Conservation (phyloP, 1,140 invertebrate genomes). For the silkworm (Bombyx mori) region ASM3026992v2 NC_085132.1:9736001-9736500, state of each 20-base stretch:
- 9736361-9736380: slow-evolving; percentile 95
- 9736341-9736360: slow-evolving; percentile 92
- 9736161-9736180: slow-evolving; percentile 98
- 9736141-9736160: slow-evolving; percentile 97
- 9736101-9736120: slow-evolving; percentile 97
- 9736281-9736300: slow-evolving; percentile 93
- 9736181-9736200: slow-evolving; percentile 99
- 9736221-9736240: slow-evolving; percentile 99
- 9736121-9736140: slow-evolving; percentile 98
- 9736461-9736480: slow-evolving; percentile 98
- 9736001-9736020: slow-evolving; percentile 93
- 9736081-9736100: slow-evolving; percentile 91
- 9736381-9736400: slow-evolving; percentile 98
- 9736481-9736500: slow-evolving; percentile 97
- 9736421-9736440: slow-evolving; percentile 99
- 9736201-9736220: slow-evolving; percentile 98
- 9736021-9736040: slow-evolving; percentile 96
- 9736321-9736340: slow-evolving; percentile 98
- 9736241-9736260: slow-evolving; percentile 96
- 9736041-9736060: slow-evolving; percentile 99
- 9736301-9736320: slow-evolving; percentile 99
- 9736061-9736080: slow-evolving; percentile 97
- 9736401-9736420: slow-evolving; percentile 99
- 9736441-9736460: slow-evolving; percentile 95
- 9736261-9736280: slow-evolving; percentile 98